phyloP scores from a whole-genome alignment of 2,888 invertebrate species.

The Palloptera scutellata region DNA sequence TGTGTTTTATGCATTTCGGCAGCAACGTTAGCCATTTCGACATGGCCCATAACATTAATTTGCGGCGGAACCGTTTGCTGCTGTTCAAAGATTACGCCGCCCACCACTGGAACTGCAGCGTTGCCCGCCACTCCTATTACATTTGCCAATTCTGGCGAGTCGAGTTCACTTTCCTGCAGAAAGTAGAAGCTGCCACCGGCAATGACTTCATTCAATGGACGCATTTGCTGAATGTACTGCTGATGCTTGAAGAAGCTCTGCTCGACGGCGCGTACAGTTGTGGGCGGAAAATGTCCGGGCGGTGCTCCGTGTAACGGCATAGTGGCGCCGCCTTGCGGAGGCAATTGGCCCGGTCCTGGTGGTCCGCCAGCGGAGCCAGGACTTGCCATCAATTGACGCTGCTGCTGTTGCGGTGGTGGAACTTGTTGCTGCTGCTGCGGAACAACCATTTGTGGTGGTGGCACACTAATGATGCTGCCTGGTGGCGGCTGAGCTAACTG shows the following conservation, averaged over 20 bases:
- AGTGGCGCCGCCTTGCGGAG: slow-evolving; percentile 37
- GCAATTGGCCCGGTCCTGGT: slow-evolving; percentile 36
- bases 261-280: slow-evolving; percentile 71
- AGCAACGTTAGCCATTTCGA: slow-evolving; percentile 25
- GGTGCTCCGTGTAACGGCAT: slow-evolving; percentile 39
- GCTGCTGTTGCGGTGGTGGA: slow-evolving; percentile 46
- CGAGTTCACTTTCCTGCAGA: slow-evolving; percentile 90
- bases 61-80: slow-evolving; percentile 45
- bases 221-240: slow-evolving; percentile 68
- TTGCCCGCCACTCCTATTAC: no score
- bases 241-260: slow-evolving; percentile 73
- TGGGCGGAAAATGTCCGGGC: slow-evolving; percentile 65
- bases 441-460: slow-evolving; percentile 41
- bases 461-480: slow-evolving; percentile 66
- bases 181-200: slow-evolving; percentile 82
- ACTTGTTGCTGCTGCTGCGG: slow-evolving; percentile 27
- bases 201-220: slow-evolving; percentile 79
- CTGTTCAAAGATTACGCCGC: slow-evolving; percentile 42
- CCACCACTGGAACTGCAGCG: slow-evolving; percentile 36
- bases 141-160: slow-evolving; percentile 72
- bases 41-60: slow-evolving; percentile 28
- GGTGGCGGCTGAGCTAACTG: slow-evolving; percentile 59
- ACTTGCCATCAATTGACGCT: slow-evolving; percentile 48
- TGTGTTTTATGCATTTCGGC: slow-evolving; percentile 34
- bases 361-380: slow-evolving; percentile 46